A percentile compares a stretch with the other conserved stretches of the same genome.
Evolutionary conservation across 2,888 invertebrate species (phyloP).

Genomic region (Chorisops tibialis): DNA sequence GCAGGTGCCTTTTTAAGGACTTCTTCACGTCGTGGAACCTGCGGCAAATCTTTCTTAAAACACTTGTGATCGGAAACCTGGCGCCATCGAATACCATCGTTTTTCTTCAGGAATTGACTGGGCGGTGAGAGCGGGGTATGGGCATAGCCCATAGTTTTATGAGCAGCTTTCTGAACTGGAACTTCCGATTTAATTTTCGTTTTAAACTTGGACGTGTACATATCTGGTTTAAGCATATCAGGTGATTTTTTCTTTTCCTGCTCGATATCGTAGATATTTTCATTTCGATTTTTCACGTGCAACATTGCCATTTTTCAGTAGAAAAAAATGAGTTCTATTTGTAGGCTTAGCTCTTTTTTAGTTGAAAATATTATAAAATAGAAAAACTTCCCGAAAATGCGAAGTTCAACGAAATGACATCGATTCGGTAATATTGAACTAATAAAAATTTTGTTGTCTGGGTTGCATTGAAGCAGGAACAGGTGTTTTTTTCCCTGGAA

Average conservation of each 20-base stretch:
- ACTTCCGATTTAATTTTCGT: conserved; percentile 50
- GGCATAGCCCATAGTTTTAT: conserved; percentile 67
- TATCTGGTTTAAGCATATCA: conserved; percentile 11
- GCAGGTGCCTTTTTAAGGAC: neutral
- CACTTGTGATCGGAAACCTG: conserved; percentile 45
- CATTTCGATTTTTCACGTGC: conserved; percentile 63
- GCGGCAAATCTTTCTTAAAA: conserved; percentile 47
- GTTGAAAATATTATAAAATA: neutral
- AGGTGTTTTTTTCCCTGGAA: too few species aligned
- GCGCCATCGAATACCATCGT: conserved; percentile 54
- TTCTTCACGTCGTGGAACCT: conserved; percentile 54
- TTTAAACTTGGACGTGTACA: conserved; percentile 51
- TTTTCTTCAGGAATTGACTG: conserved; percentile 62
- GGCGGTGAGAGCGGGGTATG: conserved; percentile 61
- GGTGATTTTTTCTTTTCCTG: conserved; percentile 42
- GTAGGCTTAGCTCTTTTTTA: neutral
- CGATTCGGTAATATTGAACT: too few species aligned
- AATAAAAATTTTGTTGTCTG: too few species aligned
- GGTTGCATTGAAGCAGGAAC: too few species aligned
- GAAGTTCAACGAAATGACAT: neutral
- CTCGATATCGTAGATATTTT: conserved; percentile 63
- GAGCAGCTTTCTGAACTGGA: conserved; percentile 53
- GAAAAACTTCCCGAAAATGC: neutral
- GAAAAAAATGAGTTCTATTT: neutral
- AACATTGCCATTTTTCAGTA: conserved; percentile 59